Base-by-base conservation (phyloP, 2,888 invertebrate genomes). In the Limulus polyphemus region DNA sequence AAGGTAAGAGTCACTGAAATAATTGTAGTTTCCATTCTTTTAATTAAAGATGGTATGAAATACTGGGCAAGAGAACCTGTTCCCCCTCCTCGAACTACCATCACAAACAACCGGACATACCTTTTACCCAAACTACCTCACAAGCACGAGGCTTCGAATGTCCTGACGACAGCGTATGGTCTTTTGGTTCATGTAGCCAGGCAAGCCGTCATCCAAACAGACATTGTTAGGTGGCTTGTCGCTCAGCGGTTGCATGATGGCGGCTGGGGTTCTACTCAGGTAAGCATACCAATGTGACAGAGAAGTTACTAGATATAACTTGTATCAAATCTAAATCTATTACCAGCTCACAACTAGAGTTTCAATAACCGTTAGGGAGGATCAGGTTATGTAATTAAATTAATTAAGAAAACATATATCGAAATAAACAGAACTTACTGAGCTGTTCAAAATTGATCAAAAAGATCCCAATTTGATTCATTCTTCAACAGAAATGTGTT, bases 81-180 rank as follows among this genome's bases (percentile, higher is more conserved):
- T 2, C 82, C 83, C 63, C 88, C 90, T 0, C 62, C 65, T 7
- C 66, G 62, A 46, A 68, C 67, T 11, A 67, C 66, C 17, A 68
- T 69, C 72, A 92, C 92, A 78, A 92, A 92, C 78, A 91, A 92
- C 74, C 88, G 90, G 74, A 90, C 90, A 10, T 94, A 91, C 82
- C 80, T 89, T 0, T 78, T 92, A 65, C 92, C 94, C 0, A 83
- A 95, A 0, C 79, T 91, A 63, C 90, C 92, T 0, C 90, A 92
- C 75, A 84, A 83, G 70, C 90, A 86, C 75, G 97, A 97, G 78
- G 84, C 90, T 0, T 86, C 88, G 74, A 95, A 94, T 75, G 87
- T 95, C 56, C 93, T 93, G 73, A 85, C 94, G 0, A 97, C 95
- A 0, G 88, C 94, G 0, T 95, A 93, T 75, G 95, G 90, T 0